phyloP scores from a whole-genome alignment of 2,888 invertebrate species.

The Spodoptera picta region DNA sequence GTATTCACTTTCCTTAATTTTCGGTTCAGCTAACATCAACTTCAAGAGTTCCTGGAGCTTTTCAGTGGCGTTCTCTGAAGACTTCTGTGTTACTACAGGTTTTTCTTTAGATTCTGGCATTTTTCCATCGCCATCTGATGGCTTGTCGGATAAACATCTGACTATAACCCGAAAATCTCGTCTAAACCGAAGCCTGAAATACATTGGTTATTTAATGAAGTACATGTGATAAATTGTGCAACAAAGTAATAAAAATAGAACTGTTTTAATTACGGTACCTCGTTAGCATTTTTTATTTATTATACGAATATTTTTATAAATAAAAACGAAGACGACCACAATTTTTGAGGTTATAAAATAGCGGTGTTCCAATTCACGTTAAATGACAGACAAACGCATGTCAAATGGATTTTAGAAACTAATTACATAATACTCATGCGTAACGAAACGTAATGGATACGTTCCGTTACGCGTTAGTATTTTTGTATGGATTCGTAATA shows the following conservation, averaged over 20 bases:
- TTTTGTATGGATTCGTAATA: too few species aligned
- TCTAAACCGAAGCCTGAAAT: conserved; percentile 65
- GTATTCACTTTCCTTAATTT: conserved; percentile 77
- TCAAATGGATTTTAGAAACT: neutral
- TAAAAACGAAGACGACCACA: neutral
- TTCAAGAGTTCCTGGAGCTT: conserved; percentile 83
- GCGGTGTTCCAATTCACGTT: conserved; percentile 21
- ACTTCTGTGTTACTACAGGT: conserved; percentile 48
- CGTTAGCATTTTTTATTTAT: conserved; percentile 57
- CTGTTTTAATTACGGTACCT: conserved; percentile 51
- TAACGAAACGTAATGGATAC: conserved; percentile 8
- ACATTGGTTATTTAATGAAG: neutral
- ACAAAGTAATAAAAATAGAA: too few species aligned
- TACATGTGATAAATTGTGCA: too few species aligned
- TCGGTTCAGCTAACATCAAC: conserved; percentile 79
- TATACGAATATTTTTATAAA: conserved; percentile 7
- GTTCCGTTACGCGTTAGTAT: neutral
- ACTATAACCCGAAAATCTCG: conserved; percentile 67
- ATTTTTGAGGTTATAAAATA: conserved; percentile 55
- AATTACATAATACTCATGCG: neutral
- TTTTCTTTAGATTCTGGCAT: conserved; percentile 59
- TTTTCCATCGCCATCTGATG: conserved; percentile 72
- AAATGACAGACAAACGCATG: conserved; percentile 13
- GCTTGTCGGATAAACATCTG: conserved; percentile 72
- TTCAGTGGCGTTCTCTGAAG: conserved; percentile 69